A percentile compares a stretch with the other conserved stretches of the same genome.
Conservation (phyloP, 2,888 invertebrate species). For the Exephanes ischioxanthus region DNA sequence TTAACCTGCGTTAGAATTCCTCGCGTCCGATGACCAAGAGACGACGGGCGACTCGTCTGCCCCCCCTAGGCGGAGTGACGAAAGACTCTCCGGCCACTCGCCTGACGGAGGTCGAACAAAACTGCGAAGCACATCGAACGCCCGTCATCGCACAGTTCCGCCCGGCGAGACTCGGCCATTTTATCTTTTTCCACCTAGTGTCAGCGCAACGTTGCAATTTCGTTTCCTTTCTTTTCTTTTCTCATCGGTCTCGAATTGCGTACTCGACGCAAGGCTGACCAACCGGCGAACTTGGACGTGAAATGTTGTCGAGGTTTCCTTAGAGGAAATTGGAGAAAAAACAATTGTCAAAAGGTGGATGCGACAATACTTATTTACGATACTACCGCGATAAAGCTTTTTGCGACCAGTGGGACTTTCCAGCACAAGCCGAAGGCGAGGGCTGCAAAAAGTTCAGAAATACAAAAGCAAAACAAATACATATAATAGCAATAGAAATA, state of each 20-base stretch:
- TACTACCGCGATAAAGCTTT: too few species aligned
- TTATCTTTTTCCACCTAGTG: constrained; percentile 19
- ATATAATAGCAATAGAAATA: too few species aligned
- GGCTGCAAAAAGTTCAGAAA: too few species aligned
- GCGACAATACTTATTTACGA: not conserved
- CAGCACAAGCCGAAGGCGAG: too few species aligned
- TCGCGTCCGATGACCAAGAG: too few species aligned
- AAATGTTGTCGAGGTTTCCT: not conserved
- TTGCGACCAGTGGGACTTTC: too few species aligned
- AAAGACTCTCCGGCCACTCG: not conserved
- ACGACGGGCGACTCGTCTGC: not conserved
- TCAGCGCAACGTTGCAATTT: constrained; percentile 60
- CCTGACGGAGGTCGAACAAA: constrained; percentile 2
- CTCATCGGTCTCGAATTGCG: constrained; percentile 42
- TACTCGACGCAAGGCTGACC: constrained; percentile 1
- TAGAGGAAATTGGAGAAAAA: not conserved
- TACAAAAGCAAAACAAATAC: too few species aligned
- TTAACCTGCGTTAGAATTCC: too few species aligned
- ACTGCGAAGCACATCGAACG: constrained; percentile 21
- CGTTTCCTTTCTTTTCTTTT: constrained; percentile 16
- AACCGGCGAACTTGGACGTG: not conserved
- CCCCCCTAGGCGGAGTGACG: not conserved
- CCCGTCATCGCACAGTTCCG: constrained; percentile 12
- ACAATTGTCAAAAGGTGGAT: not conserved
- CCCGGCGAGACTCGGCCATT: constrained; percentile 11